Evolutionary conservation across 2,113 vertebrate species (phyloP).

Genomic region (Hydrochoerus hydrochaeris): DNA sequence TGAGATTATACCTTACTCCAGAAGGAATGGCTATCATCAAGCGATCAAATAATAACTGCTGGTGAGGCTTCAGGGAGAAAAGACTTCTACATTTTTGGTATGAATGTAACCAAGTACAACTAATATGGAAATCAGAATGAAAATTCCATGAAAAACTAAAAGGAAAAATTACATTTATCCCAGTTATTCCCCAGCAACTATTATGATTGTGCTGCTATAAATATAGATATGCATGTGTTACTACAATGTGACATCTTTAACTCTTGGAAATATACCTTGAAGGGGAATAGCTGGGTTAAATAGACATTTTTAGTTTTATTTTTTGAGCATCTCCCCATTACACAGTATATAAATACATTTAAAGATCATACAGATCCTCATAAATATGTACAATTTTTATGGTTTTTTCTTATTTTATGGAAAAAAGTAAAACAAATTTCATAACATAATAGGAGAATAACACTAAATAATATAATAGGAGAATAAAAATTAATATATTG

Average conservation of each 20-base stretch:
- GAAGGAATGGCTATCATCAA: neutral
- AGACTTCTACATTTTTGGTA: neutral
- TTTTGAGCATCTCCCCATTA: neutral
- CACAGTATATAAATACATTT: neutral
- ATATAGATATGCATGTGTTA: neutral
- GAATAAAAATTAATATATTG: too few relatives aligned
- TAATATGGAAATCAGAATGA: neutral
- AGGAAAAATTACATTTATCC: neutral
- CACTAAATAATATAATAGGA: too few relatives aligned
- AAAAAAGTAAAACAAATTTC: too few relatives aligned
- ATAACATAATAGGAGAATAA: too few relatives aligned
- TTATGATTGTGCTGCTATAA: neutral
- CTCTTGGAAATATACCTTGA: neutral
- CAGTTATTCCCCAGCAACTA: neutral
- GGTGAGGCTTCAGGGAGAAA: neutral
- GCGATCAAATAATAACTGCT: neutral
- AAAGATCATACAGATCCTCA: neutral
- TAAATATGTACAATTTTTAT: neutral
- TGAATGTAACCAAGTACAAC: neutral
- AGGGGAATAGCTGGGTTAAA: neutral
- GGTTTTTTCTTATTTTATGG: neutral
- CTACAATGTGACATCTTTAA: neutral
- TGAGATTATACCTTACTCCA: neutral
- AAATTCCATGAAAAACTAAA: neutral
- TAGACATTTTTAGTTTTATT: neutral